These are phyloP conservation scores for Tetragnatha versicolor DNA, from an alignment of 1,140 invertebrate genomes.

Conservation along the genomic window DNA sequence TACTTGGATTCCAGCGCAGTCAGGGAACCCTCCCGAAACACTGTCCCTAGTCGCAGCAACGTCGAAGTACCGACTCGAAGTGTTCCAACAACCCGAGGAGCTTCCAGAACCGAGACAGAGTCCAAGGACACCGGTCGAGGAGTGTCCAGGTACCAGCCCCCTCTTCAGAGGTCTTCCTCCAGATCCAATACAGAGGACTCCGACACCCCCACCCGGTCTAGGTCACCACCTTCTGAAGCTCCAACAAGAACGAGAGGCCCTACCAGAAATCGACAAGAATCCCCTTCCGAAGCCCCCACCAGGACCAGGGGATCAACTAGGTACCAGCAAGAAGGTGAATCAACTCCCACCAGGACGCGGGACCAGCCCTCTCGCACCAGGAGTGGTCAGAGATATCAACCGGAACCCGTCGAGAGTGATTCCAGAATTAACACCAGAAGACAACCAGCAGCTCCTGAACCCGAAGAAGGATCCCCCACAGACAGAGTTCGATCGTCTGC, in stretches of 20 bases:
- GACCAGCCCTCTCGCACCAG: not conserved
- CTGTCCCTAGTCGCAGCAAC: too few species aligned
- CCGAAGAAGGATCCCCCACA: not conserved
- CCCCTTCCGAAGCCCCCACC: not conserved
- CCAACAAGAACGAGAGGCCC: not conserved
- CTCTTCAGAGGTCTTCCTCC: slow-evolving; percentile 21
- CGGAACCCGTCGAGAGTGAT: not conserved
- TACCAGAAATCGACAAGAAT: not conserved
- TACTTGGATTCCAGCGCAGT: too few species aligned
- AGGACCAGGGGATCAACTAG: not conserved
- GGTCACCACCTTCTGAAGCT: not conserved
- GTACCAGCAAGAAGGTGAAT: not conserved
- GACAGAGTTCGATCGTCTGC: not conserved
- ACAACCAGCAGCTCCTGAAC: slow-evolving; percentile 13
- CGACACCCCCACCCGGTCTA: not conserved
- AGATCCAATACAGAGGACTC: not conserved
- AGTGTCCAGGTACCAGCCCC: slow-evolving; percentile 12
- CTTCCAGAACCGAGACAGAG: too few species aligned
- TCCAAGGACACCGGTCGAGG: too few species aligned
- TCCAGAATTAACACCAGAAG: slow-evolving; percentile 22
- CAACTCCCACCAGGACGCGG: too few species aligned
- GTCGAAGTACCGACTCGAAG: too few species aligned
- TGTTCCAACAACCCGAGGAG: too few species aligned
- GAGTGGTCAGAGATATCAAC: slow-evolving; percentile 6
- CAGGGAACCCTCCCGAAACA: too few species aligned